Conservation (phyloP, 2,888 invertebrate species). For the Punctoribates punctum region DNA sequence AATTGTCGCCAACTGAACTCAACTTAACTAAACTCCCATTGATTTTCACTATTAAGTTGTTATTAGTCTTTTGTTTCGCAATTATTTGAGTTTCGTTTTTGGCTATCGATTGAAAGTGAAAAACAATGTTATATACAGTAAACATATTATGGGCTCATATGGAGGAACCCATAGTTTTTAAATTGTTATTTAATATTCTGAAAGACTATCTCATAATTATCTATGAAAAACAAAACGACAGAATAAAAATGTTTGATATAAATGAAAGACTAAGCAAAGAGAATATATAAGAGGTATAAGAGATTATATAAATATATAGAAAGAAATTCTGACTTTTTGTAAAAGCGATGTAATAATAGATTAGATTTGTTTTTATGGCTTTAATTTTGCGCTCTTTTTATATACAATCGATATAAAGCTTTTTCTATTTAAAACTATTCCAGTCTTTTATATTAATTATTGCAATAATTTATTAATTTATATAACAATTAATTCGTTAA, state of each 20-base stretch:
- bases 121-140: background rate
- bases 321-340: too few relatives aligned
- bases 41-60: background rate
- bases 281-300: background rate
- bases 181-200: constrained; percentile 23
- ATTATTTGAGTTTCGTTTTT: background rate
- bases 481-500: constrained; percentile 12
- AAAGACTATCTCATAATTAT: constrained; percentile 9
- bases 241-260: background rate
- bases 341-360: too few relatives aligned
- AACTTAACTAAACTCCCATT: background rate
- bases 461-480: constrained; percentile 17
- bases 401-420: background rate
- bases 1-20: background rate
- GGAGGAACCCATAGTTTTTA: background rate
- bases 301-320: background rate
- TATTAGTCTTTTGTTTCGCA: too few relatives aligned
- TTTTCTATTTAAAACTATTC: constrained; percentile 16
- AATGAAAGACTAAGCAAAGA: constrained; percentile 11
- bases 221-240: background rate
- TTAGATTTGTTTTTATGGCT: too few relatives aligned
- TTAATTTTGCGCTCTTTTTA: too few relatives aligned
- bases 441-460: constrained; percentile 30
- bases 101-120: background rate
- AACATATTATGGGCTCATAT: background rate